Conservation (phyloP, 2,888 invertebrate genomes). For the Axea sp. region DNA sequence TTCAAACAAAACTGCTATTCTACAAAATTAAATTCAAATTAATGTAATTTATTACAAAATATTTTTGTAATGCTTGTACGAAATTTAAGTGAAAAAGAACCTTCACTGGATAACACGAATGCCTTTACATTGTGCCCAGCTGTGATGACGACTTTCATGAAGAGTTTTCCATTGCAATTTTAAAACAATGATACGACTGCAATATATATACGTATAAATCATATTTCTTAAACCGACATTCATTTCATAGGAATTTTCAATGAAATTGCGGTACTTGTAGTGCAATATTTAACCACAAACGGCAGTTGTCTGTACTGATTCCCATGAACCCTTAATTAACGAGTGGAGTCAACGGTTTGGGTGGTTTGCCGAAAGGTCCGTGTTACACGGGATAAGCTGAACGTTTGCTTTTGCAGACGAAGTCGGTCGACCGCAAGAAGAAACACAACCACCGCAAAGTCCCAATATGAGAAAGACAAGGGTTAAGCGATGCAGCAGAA, state of each 20-base stretch:
- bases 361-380: slow-evolving; percentile 47
- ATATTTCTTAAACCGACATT: neutral
- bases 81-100: too few relatives aligned
- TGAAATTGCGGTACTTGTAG: slow-evolving; percentile 16
- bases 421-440: slow-evolving; percentile 57
- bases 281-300: slow-evolving; percentile 39
- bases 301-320: slow-evolving; percentile 45
- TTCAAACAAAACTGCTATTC: too few relatives aligned
- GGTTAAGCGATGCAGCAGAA: slow-evolving; percentile 53
- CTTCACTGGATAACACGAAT: too few relatives aligned
- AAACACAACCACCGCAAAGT: slow-evolving; percentile 56
- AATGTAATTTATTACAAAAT: too few relatives aligned
- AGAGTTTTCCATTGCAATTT: too few relatives aligned
- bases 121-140: too few relatives aligned
- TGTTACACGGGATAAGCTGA: slow-evolving; percentile 49
- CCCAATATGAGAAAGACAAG: slow-evolving; percentile 54
- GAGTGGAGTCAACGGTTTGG: slow-evolving; percentile 52
- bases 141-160: too few relatives aligned
- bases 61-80: too few relatives aligned
- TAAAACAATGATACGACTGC: too few relatives aligned
- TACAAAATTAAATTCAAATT: too few relatives aligned
- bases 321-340: slow-evolving; percentile 50
- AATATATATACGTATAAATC: too few relatives aligned
- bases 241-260: slow-evolving; percentile 4
- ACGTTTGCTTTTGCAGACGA: slow-evolving; percentile 53